These are phyloP conservation scores for Mesocricetus auratus DNA, from an alignment of 2,113 vertebrate species.

Conservation along the genomic window DNA sequence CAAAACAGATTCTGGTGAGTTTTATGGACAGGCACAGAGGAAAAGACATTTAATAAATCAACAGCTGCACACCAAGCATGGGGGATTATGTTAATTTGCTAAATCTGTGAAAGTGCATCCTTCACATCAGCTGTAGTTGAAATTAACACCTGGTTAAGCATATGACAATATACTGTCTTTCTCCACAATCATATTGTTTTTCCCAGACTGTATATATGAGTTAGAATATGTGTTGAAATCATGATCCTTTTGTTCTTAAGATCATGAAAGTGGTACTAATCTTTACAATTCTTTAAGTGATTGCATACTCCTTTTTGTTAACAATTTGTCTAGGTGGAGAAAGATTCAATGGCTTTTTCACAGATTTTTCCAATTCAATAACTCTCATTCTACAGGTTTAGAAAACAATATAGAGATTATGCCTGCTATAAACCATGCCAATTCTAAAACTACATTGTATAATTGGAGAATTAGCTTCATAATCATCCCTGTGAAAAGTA, in stretches of 20 bases:
- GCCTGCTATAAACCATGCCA: background rate
- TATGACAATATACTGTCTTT: background rate
- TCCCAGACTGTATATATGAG: background rate
- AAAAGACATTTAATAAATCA: background rate
- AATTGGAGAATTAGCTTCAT: background rate
- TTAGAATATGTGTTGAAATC: background rate
- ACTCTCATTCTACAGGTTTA: background rate
- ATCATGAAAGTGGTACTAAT: background rate
- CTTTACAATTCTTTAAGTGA: background rate
- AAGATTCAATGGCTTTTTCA: background rate
- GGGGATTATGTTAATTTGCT: background rate
- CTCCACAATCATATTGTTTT: background rate
- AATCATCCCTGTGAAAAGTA: background rate
- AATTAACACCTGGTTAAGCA: background rate
- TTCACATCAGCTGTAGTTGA: background rate
- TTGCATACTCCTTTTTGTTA: background rate
- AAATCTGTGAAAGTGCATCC: background rate
- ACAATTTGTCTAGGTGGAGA: background rate
- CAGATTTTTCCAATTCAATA: background rate
- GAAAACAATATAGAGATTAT: background rate
- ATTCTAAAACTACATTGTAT: background rate
- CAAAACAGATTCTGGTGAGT: background rate
- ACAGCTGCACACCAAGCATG: background rate
- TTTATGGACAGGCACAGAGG: background rate
- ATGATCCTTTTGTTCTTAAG: background rate